Conservation (phyloP, 1,140 invertebrate species). For the Drosophila yakuba region DNA sequence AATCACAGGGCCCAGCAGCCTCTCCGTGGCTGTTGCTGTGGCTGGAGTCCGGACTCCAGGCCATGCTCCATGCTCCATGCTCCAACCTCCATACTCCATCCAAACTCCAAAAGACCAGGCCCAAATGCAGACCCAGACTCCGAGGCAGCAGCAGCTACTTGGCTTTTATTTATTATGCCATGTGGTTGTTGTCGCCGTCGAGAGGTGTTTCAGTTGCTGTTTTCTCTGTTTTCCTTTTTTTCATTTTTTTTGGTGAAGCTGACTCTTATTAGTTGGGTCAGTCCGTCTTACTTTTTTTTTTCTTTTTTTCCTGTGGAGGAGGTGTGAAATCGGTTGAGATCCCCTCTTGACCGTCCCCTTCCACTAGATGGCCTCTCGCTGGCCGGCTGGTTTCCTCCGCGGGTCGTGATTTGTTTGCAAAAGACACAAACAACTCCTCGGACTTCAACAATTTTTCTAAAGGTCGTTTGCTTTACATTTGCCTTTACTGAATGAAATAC, state of each 20-base stretch:
- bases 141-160: slow-evolving; percentile 69
- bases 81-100: slow-evolving; percentile 2
- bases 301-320: slow-evolving; percentile 14
- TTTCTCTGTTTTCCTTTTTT: slow-evolving; percentile 31
- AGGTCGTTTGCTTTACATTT: slow-evolving; percentile 67
- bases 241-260: slow-evolving; percentile 11
- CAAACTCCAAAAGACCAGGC: slow-evolving; percentile 29
- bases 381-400: slow-evolving; percentile 29
- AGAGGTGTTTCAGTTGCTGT: slow-evolving; percentile 37
- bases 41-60: slow-evolving; percentile 46
- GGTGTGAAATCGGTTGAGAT: slow-evolving; percentile 61
- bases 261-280: slow-evolving; percentile 80
- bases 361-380: slow-evolving; percentile 4
- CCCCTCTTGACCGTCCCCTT: background rate
- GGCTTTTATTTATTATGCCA: slow-evolving; percentile 83
- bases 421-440: slow-evolving; percentile 39
- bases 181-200: slow-evolving; percentile 52
- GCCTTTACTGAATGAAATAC: slow-evolving; percentile 76
- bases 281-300: slow-evolving; percentile 34
- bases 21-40: slow-evolving; percentile 8
- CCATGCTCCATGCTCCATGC: background rate
- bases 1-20: slow-evolving; percentile 65
- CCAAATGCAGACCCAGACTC: slow-evolving; percentile 67
- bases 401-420: slow-evolving; percentile 77
- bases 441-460: slow-evolving; percentile 59